phyloP scores from a whole-genome alignment of 2,888 invertebrate species.

The Empis stercorea region DNA sequence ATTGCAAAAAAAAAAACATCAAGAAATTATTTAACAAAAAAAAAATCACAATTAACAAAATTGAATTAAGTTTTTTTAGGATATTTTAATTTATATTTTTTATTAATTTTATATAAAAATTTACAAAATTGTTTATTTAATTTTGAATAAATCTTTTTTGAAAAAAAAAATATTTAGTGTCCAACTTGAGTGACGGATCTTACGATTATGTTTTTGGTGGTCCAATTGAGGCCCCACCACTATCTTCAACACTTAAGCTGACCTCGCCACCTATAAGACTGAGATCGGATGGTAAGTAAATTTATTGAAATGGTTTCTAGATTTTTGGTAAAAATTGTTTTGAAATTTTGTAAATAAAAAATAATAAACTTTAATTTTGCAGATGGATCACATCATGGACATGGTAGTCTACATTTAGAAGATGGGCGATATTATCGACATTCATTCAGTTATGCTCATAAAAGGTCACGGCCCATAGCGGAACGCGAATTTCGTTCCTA shows the following conservation, averaged over 20 bases:
- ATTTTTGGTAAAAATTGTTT: too few species aligned
- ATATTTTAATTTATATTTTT: slow-evolving; percentile 6
- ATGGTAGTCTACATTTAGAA: slow-evolving; percentile 28
- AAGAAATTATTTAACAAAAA: neutral
- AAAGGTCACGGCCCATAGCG: slow-evolving; percentile 32
- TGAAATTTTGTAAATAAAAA: too few species aligned
- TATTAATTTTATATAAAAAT: neutral
- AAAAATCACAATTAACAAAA: too few species aligned
- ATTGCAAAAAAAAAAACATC: slow-evolving; percentile 3
- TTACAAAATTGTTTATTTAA: slow-evolving; percentile 4
- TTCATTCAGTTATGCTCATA: slow-evolving; percentile 36
- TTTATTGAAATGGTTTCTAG: too few species aligned
- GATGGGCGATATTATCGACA: slow-evolving; percentile 37
- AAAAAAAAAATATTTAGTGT: slow-evolving; percentile 26
- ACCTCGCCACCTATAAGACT: slow-evolving; percentile 38
- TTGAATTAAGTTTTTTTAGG: neutral
- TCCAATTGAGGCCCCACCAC: slow-evolving; percentile 36
- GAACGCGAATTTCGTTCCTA: slow-evolving; percentile 28
- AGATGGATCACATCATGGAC: slow-evolving; percentile 29
- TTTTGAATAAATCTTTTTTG: slow-evolving; percentile 7
- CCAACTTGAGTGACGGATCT: slow-evolving; percentile 39
- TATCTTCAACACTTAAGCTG: slow-evolving; percentile 37
- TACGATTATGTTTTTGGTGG: slow-evolving; percentile 41
- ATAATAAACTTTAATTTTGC: neutral
- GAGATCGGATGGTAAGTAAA: slow-evolving; percentile 34